phyloP scores from a whole-genome alignment of 2,113 vertebrate genomes.

The Cnemophilus loriae region DNA sequence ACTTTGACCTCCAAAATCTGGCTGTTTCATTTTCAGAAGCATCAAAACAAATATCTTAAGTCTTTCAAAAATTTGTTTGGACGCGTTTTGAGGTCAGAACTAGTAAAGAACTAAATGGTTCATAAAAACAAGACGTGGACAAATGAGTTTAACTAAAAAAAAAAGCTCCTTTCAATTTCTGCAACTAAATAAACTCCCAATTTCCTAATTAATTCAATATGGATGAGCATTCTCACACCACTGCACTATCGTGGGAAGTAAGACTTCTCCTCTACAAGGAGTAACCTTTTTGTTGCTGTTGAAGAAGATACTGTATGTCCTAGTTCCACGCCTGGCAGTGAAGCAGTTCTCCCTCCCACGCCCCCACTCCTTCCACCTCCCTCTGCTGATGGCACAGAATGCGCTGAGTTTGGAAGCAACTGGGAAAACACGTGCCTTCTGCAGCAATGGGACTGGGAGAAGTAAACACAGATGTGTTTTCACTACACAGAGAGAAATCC shows the following conservation, averaged over 20 bases:
- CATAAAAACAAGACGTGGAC: neutral
- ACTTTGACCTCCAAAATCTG: neutral
- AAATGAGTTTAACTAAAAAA: neutral
- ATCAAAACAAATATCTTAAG: neutral
- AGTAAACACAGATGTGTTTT: neutral
- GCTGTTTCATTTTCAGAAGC: neutral
- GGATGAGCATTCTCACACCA: neutral
- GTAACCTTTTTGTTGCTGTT: neutral
- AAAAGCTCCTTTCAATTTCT: neutral
- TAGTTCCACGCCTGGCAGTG: fast-evolving
- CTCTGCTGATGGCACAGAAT: neutral
- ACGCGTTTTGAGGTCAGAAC: neutral
- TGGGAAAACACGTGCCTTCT: neutral
- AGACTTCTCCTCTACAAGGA: neutral
- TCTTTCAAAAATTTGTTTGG: neutral
- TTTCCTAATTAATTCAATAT: neutral
- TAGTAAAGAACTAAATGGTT: neutral
- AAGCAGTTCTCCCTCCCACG: neutral
- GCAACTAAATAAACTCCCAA: neutral
- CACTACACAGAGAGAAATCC: neutral
- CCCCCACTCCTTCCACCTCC: neutral
- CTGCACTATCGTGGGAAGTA: neutral
- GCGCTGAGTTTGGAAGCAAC: neutral
- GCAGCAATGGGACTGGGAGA: neutral
- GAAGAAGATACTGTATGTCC: neutral